Evolutionary conservation across 2,888 invertebrate species (phyloP).

Genomic region (Argyra leucocephala): DNA sequence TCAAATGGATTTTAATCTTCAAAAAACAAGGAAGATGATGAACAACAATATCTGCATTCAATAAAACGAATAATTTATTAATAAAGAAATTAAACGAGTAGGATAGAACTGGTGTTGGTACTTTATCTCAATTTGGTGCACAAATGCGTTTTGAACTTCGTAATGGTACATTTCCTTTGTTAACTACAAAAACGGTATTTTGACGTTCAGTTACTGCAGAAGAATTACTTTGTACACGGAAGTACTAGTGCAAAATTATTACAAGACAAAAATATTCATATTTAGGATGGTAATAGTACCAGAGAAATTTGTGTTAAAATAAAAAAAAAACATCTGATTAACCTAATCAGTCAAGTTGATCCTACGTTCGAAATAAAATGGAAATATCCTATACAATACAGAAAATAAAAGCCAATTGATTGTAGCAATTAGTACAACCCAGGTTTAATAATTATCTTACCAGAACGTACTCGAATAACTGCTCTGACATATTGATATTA

Average conservation of each 20-base stretch:
- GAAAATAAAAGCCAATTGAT: no score
- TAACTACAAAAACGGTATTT: slow-evolving; percentile 92
- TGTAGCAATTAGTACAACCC: no score
- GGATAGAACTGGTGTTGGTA: slow-evolving; percentile 87
- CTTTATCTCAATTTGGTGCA: slow-evolving; percentile 79
- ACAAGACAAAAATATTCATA: slow-evolving; percentile 68
- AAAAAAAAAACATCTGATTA: no score
- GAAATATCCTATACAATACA: no score
- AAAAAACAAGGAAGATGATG: no score
- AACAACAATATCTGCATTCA: slow-evolving; percentile 62
- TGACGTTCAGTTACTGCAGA: slow-evolving; percentile 84
- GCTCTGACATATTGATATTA: no score
- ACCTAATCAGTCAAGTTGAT: no score
- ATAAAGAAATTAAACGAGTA: slow-evolving; percentile 49
- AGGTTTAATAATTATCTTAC: no score
- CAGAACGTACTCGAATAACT: no score
- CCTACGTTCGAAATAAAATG: no score
- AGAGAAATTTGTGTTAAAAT: slow-evolving; percentile 78
- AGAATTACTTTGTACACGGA: slow-evolving; percentile 84
- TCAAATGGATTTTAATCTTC: no score
- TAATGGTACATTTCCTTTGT: slow-evolving; percentile 63
- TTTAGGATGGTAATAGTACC: slow-evolving; percentile 95
- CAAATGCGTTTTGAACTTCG: slow-evolving; percentile 78
- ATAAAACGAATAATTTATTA: slow-evolving; percentile 50
- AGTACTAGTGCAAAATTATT: slow-evolving; percentile 80